Base-by-base conservation (phyloP, 2,888 invertebrate genomes). In the Zelleria hepariella region DNA sequence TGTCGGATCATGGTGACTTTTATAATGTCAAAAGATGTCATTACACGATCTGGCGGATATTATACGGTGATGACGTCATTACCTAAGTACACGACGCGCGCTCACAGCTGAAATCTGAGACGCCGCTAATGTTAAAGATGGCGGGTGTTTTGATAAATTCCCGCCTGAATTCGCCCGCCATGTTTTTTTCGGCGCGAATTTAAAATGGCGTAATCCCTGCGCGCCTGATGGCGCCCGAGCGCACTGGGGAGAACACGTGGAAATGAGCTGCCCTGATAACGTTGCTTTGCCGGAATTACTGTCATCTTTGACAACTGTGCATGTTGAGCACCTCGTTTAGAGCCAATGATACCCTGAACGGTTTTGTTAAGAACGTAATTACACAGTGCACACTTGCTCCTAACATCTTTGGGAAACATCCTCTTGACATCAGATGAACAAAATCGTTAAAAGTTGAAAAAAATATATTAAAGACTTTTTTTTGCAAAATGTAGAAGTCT, bases 51-150 rank as follows among this genome's bases (percentile, higher is more conserved):
- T 70, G 70, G 73, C 76, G 76, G 76, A 81, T 78, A 83, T 83
- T 78, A 76, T 51, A 18, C 5, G 51, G 53, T 24, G 58, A 53
- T 58, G 52, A 53, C 78, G 73, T 78, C 82, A 78, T 84, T 85
- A 84, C 77, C 73, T 53, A 32, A n/a, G 42, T 27, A 42, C 53
- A 18, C 25, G 58, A 25, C 78, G 73, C 78, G 15, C 82, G 77
- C 83, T 85, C 82, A 76, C 73, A 76, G 71, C 73, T 72, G 74
- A 81, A 86, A 83, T 84, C 84, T 81, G 81, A 84, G 83, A 83
- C 75, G 80, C 67, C 75, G 74, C 78, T 85, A 86, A 87, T 85
- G 85, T 78, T 42, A 80, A 83, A 77, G 80, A 83, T 15, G 25
- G 15, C 26, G 49, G 42, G 49, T 58, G 76, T 70, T 78, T 84